These are phyloP conservation scores for Sebastes paucispinis DNA, from an alignment of 2,797 vertebrate genomes.

Conservation along the genomic window DNA sequence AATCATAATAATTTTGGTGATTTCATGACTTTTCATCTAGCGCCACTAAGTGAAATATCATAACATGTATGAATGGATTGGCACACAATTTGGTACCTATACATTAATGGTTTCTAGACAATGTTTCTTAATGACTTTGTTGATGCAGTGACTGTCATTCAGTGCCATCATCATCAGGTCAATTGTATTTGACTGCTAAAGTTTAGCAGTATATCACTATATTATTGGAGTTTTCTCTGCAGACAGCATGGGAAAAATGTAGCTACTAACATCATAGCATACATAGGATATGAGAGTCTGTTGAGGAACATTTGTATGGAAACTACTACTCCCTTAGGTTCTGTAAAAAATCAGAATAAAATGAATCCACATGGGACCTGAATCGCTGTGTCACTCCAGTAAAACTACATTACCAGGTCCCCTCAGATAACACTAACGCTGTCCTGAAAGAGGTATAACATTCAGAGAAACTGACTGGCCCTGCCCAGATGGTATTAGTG, in stretches of 20 bases:
- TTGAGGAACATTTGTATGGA: background rate
- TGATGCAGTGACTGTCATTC: background rate
- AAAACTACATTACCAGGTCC: background rate
- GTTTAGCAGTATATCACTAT: no score
- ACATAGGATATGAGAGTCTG: background rate
- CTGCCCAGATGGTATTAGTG: constrained; percentile 18
- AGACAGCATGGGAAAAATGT: background rate
- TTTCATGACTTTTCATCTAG: background rate
- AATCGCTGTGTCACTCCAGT: background rate
- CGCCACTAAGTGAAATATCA: background rate
- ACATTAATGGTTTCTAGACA: background rate
- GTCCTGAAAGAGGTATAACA: background rate
- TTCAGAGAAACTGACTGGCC: background rate
- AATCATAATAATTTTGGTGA: background rate
- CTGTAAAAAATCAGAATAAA: background rate
- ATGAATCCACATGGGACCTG: background rate
- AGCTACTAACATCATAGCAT: background rate
- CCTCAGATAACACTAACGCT: background rate
- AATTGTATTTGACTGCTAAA: no score
- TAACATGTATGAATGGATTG: background rate
- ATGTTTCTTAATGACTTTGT: background rate
- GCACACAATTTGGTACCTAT: background rate
- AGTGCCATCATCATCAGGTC: background rate
- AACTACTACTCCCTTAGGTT: background rate
- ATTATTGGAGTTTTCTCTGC: background rate